A percentile compares a stretch with the other conserved stretches of the same genome.
Conservation (phyloP, 2,888 invertebrate species). For the Platypus cylindrus region DNA sequence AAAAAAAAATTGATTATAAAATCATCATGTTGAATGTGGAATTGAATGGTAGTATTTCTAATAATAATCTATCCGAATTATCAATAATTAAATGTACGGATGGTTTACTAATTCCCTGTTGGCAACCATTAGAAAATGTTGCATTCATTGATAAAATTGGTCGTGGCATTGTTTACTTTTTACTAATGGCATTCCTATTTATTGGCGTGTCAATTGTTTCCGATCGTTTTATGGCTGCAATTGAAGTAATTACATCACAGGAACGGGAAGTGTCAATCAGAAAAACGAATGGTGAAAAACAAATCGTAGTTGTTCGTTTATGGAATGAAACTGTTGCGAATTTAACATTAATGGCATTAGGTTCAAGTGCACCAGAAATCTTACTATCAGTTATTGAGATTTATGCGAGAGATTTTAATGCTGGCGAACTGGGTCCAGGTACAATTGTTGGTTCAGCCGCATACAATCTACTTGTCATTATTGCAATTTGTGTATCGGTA, state of each 20-base stretch:
- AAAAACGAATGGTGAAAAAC: constrained; percentile 56
- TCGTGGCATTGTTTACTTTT: constrained; percentile 83
- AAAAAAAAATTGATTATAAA: too few relatives aligned
- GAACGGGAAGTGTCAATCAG: constrained; percentile 90
- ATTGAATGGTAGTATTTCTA: too few relatives aligned
- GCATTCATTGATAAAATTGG: constrained; percentile 63
- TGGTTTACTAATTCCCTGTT: constrained; percentile 79
- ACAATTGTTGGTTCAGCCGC: constrained; percentile 99
- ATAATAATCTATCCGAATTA: too few relatives aligned
- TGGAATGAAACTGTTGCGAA: constrained; percentile 99
- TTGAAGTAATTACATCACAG: constrained; percentile 92
- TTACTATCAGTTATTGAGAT: constrained; percentile 95
- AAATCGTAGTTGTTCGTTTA: constrained; percentile 77
- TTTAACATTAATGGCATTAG: constrained; percentile 95
- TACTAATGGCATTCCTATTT: constrained; percentile 84
- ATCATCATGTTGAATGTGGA: too few relatives aligned
- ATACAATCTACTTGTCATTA: constrained; percentile 96
- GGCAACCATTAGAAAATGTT: constrained; percentile 73
- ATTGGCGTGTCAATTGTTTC: constrained; percentile 98
- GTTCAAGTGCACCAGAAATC: constrained; percentile 98
- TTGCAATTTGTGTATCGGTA: constrained; percentile 84
- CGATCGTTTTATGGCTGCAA: constrained; percentile 98
- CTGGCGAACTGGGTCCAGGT: constrained; percentile 94
- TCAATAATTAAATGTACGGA: constrained; percentile 48
- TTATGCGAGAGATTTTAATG: constrained; percentile 86